phyloP scores from a whole-genome alignment of 2,113 vertebrate genomes.

The Gasterosteus nipponicus region DNA sequence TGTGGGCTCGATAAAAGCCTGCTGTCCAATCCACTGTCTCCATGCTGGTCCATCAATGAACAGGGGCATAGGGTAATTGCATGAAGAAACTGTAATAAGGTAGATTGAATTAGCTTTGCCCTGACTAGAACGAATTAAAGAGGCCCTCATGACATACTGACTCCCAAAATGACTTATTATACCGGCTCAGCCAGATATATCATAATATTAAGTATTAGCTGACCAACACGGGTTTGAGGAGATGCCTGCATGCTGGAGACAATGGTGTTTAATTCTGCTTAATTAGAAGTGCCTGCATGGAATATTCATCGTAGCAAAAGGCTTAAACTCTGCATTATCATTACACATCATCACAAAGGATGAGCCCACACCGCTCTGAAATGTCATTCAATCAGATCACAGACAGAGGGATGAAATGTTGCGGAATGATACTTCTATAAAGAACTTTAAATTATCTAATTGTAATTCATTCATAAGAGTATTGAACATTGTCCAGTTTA shows the following conservation, averaged over 20 bases:
- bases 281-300: constrained; percentile 28
- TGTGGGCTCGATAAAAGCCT: constrained; percentile 26
- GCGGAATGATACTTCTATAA: not conserved
- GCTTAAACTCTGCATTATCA: not conserved
- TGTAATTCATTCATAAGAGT: not conserved
- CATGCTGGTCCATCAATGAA: constrained; percentile 42
- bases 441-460: not conserved
- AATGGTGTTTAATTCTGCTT: constrained; percentile 12
- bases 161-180: constrained; percentile 60
- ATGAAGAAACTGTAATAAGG: constrained; percentile 69
- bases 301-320: constrained; percentile 14
- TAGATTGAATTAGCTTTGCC: constrained; percentile 69
- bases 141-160: constrained; percentile 56
- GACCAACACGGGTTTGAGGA: constrained; percentile 20
- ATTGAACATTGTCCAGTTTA: not conserved
- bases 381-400: constrained; percentile 19
- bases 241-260: constrained; percentile 13
- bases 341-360: constrained; percentile 29
- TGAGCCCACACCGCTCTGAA: constrained; percentile 12
- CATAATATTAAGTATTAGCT: constrained; percentile 30
- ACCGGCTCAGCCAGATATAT: constrained; percentile 56
- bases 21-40: constrained; percentile 46
- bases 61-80: constrained; percentile 65
- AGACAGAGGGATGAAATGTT: not conserved
- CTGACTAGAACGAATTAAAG: constrained; percentile 70